Conservation (phyloP, 2,797 vertebrate species). For the Pempheris klunzingeri region DNA sequence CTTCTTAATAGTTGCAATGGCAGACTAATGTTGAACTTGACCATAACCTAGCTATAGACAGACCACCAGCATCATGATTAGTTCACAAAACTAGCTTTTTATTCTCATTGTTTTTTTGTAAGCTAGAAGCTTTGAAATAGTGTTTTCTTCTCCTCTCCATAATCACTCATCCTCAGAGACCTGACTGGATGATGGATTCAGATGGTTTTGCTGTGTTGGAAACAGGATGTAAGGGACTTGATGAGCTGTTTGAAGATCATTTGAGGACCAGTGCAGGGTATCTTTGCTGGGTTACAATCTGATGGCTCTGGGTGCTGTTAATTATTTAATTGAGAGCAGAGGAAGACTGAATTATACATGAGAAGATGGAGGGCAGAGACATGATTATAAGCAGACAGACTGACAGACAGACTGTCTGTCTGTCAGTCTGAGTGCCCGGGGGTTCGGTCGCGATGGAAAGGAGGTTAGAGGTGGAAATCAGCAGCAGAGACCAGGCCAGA, state of each 20-base stretch:
- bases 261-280: constrained; percentile 1
- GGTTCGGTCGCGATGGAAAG: constrained; percentile 29
- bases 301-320: constrained; percentile 45
- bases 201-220: neutral
- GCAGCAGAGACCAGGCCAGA: constrained; percentile 1
- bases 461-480: constrained; percentile 40
- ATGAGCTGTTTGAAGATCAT: constrained; percentile 16
- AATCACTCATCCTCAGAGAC: neutral
- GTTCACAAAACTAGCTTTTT: neutral
- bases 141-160: neutral
- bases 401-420: too few relatives aligned
- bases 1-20: too few relatives aligned
- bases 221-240: neutral
- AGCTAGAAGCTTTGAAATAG: neutral
- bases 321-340: constrained; percentile 70
- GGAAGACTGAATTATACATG: constrained; percentile 62
- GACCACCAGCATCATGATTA: too few relatives aligned
- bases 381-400: constrained; percentile 40
- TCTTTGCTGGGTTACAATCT: constrained; percentile 32
- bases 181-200: neutral
- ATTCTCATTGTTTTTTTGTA: too few relatives aligned
- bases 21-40: neutral
- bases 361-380: constrained; percentile 38
- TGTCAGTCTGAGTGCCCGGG: too few relatives aligned
- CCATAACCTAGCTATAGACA: neutral